phyloP scores from a whole-genome alignment of 2,113 vertebrate species.

The Cygnus buccinator region DNA sequence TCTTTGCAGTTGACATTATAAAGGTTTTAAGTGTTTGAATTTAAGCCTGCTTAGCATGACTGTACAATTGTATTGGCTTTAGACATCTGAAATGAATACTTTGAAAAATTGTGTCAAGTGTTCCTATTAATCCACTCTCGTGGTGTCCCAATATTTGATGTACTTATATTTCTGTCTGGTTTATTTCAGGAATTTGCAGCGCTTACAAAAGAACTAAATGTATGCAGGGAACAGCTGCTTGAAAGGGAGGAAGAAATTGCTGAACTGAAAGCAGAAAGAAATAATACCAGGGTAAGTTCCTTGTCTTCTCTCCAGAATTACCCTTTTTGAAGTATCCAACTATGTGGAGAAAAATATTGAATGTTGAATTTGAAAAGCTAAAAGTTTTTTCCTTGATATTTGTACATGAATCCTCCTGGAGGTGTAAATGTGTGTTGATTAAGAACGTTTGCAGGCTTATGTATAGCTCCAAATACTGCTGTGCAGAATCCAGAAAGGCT shows the following conservation, averaged over 20 bases:
- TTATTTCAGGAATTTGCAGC: slow-evolving; percentile 91
- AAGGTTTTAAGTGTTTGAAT: neutral
- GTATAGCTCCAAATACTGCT: neutral
- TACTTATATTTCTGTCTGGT: slow-evolving; percentile 21
- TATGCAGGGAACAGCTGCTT: slow-evolving; percentile 93
- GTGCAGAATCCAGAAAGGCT: neutral
- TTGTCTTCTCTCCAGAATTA: neutral
- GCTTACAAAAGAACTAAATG: slow-evolving; percentile 93
- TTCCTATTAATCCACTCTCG: neutral
- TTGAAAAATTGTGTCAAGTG: neutral
- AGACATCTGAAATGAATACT: neutral
- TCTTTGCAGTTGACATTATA: neutral
- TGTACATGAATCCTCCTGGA: neutral
- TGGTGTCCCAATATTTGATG: neutral
- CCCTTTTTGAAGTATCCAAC: neutral
- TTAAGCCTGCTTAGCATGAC: neutral
- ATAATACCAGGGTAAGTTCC: slow-evolving; percentile 92
- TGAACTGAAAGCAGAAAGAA: slow-evolving; percentile 95
- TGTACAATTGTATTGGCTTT: neutral
- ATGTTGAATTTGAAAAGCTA: neutral
- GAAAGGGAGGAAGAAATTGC: slow-evolving; percentile 97
- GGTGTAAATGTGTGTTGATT: neutral
- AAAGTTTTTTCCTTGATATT: neutral
- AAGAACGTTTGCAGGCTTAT: neutral
- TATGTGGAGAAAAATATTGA: neutral